A percentile compares a stretch with the other conserved stretches of the same genome.
phyloP scores from a whole-genome alignment of 2,797 vertebrate genomes.

The Tympanoctomys barrerae region DNA sequence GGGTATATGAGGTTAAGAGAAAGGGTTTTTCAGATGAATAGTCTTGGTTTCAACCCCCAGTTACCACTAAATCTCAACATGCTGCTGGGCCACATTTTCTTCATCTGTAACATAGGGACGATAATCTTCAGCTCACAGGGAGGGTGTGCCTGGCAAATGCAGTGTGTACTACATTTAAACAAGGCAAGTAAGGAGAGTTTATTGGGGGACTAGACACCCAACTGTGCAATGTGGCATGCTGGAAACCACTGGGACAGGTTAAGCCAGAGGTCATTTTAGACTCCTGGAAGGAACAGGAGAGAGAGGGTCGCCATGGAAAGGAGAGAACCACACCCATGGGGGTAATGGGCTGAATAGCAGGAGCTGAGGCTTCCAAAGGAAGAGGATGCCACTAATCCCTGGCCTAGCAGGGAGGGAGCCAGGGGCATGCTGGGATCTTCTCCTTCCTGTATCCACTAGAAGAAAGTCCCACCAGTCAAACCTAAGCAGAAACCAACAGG shows the following conservation, averaged over 20 bases:
- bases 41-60: not conserved
- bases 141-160: not conserved
- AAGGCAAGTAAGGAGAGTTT: not conserved
- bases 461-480: not conserved
- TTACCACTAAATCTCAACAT: not conserved
- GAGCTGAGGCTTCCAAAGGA: not conserved
- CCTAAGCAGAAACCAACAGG: not conserved
- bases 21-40: not conserved
- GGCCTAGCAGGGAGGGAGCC: not conserved
- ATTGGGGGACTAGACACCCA: not conserved
- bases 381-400: not conserved
- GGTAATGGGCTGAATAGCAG: not conserved
- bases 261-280: not conserved
- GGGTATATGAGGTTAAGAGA: not conserved
- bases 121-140: not conserved
- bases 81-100: not conserved
- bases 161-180: not conserved
- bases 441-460: not conserved
- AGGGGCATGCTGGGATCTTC: not conserved
- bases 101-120: not conserved
- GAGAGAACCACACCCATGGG: not conserved
- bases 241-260: not conserved
- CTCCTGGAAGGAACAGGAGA: not conserved
- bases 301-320: not conserved
- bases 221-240: not conserved